These are phyloP conservation scores for Xiphias gladius DNA, from an alignment of 2,113 vertebrate genomes.

Conservation along the genomic window DNA sequence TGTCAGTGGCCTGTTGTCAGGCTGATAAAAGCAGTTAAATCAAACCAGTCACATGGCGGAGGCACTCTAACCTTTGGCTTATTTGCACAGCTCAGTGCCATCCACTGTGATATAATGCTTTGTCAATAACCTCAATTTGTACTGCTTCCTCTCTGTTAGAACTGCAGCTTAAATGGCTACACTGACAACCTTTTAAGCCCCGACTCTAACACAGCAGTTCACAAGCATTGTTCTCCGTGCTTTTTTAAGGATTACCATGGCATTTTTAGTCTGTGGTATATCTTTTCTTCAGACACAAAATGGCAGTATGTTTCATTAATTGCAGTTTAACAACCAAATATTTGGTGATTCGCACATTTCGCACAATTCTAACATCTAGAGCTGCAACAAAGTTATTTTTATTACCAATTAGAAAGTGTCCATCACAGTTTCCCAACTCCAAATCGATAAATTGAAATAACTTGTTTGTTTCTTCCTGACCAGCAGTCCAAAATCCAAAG, in stretches of 20 bases:
- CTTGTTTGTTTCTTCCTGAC: too few relatives aligned
- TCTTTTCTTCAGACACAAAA: too few relatives aligned
- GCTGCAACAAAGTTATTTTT: background rate
- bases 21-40: constrained; percentile 37
- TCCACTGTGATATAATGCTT: constrained; percentile 34
- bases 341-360: too few relatives aligned
- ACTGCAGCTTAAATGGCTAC: background rate
- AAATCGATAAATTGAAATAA: too few relatives aligned
- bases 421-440: too few relatives aligned
- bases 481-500: too few relatives aligned
- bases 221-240: background rate
- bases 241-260: background rate
- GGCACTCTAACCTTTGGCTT: constrained; percentile 49
- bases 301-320: background rate
- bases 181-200: background rate
- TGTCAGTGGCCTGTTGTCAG: constrained; percentile 11
- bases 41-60: constrained; percentile 6
- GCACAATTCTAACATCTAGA: too few relatives aligned
- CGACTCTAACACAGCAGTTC: background rate
- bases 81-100: constrained; percentile 50
- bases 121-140: constrained; percentile 34
- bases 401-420: background rate
- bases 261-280: background rate
- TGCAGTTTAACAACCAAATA: too few relatives aligned
- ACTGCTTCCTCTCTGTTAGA: background rate